phyloP scores from a whole-genome alignment of 1,140 invertebrate species.

The Caenorhabditis inopinata region DNA sequence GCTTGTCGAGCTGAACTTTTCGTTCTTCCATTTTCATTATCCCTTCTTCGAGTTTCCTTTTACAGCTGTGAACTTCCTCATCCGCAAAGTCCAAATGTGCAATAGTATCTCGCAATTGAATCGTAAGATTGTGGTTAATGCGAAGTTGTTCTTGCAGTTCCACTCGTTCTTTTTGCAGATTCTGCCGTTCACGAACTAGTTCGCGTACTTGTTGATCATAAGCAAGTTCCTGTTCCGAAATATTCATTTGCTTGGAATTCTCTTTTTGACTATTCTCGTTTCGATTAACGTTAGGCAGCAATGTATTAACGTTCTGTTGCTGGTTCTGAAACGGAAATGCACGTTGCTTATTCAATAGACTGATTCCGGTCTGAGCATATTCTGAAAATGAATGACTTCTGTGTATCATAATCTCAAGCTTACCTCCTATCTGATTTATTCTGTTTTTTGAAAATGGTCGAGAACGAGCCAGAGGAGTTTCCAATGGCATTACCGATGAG shows the following conservation, averaged over 20 bases:
- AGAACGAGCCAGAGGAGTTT: background rate
- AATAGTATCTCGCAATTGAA: slow-evolving; percentile 4
- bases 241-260: no score
- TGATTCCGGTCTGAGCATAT: background rate
- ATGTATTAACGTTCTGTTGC: no score
- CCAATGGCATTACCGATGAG: background rate
- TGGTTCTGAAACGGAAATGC: no score
- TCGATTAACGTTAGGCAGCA: no score
- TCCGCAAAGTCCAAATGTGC: background rate
- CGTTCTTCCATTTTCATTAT: no score
- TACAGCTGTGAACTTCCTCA: background rate
- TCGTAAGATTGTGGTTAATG: background rate
- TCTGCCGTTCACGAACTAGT: background rate
- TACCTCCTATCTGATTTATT: background rate
- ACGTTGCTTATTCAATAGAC: background rate
- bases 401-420: no score
- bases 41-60: background rate
- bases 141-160: background rate
- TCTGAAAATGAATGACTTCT: background rate
- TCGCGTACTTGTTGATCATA: background rate
- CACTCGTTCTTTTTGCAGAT: background rate
- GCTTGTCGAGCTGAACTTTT: no score
- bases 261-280: no score
- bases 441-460: background rate
- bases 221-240: background rate